phyloP scores from a whole-genome alignment of 2,797 vertebrate species.

The Trematomus bernacchii region DNA sequence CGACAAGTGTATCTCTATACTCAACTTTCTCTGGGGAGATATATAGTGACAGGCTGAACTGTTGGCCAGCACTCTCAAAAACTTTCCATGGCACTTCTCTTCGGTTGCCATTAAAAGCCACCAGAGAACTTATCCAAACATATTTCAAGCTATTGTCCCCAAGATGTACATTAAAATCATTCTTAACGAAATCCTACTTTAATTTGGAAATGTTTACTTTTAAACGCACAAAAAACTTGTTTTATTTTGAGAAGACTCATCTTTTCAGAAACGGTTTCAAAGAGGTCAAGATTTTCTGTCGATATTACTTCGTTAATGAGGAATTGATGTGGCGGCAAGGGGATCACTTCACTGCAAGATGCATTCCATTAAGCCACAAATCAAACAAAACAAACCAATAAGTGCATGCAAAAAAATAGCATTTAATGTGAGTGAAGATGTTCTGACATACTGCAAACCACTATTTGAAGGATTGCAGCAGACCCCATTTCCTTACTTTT shows the following conservation, averaged over 20 bases:
- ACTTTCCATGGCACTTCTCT: slow-evolving; percentile 30
- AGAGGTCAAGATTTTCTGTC: slow-evolving; percentile 58
- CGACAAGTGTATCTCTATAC: slow-evolving; percentile 54
- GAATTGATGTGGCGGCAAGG: slow-evolving; percentile 57
- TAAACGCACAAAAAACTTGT: slow-evolving; percentile 3
- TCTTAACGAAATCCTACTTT: slow-evolving; percentile 20
- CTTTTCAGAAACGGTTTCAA: slow-evolving; percentile 45
- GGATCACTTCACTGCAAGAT: slow-evolving; percentile 56
- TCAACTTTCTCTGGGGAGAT: slow-evolving; percentile 46
- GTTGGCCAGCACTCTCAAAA: slow-evolving; percentile 46
- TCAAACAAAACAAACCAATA: slow-evolving; percentile 57
- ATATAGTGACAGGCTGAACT: slow-evolving; percentile 40
- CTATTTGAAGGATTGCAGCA: slow-evolving; percentile 18
- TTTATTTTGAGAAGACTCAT: slow-evolving; percentile 32
- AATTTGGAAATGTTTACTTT: slow-evolving; percentile 16
- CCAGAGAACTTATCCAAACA: slow-evolving; percentile 7
- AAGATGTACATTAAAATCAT: slow-evolving; percentile 7
- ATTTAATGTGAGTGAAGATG: slow-evolving; percentile 46
- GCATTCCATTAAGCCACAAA: slow-evolving; percentile 62
- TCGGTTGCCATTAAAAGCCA: slow-evolving; percentile 17
- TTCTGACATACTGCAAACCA: slow-evolving; percentile 47
- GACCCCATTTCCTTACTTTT: slow-evolving; percentile 13
- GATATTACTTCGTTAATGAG: slow-evolving; percentile 68
- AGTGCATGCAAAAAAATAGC: slow-evolving; percentile 21
- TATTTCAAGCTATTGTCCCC: slow-evolving; percentile 17